These are phyloP conservation scores for Percina caprodes DNA, from an alignment of 2,113 vertebrate species.

Conservation along the genomic window DNA sequence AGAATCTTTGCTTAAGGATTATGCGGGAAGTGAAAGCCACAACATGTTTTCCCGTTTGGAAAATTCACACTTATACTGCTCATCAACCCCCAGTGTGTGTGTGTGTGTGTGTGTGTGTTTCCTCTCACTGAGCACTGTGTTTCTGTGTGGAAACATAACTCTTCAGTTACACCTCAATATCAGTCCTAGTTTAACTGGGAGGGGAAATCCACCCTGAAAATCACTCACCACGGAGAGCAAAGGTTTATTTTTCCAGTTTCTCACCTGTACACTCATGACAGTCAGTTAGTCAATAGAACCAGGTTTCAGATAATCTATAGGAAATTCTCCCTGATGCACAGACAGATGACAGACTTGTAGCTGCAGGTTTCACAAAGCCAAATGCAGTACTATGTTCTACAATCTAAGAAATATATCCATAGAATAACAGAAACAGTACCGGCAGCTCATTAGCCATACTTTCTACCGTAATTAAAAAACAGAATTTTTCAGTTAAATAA, in stretches of 20 bases:
- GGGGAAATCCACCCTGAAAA: conserved; percentile 5
- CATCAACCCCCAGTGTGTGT: background rate
- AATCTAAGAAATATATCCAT: too few species aligned
- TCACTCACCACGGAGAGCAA: conserved; percentile 9
- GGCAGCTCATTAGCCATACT: too few species aligned
- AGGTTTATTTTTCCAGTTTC: background rate
- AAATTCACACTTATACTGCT: conserved; percentile 13
- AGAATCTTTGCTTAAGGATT: conserved; percentile 21
- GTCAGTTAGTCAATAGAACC: background rate
- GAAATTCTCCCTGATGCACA: background rate
- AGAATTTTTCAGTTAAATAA: too few species aligned
- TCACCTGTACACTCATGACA: background rate
- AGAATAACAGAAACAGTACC: too few species aligned
- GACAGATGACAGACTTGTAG: too few species aligned
- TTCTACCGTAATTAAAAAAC: too few species aligned
- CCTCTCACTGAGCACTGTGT: conserved; percentile 8
- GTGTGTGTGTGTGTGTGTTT: conserved; percentile 1
- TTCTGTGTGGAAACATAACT: conserved; percentile 10
- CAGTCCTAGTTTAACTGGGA: background rate
- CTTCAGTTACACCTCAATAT: background rate
- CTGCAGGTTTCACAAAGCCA: background rate
- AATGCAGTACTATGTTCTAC: too few species aligned
- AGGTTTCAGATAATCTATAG: background rate
- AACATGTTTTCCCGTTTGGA: conserved; percentile 36
- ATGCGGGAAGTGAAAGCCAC: conserved; percentile 22